Evolutionary conservation across 2,797 vertebrate genomes (phyloP), one percentile per base, ranked within the genome.

Genomic region (Triplophysa bombifrons): DNA sequence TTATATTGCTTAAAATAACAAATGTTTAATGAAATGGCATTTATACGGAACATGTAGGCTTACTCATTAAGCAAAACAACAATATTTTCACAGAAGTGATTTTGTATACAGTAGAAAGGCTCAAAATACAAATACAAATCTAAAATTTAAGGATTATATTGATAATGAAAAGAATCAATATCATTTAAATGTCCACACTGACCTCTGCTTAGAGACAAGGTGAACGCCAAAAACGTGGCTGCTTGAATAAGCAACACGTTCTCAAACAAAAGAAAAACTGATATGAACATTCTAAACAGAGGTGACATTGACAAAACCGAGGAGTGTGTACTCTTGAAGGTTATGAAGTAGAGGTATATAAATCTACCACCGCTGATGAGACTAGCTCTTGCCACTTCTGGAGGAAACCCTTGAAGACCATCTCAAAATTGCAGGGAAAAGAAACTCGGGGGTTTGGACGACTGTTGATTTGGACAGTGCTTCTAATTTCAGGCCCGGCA

Each of bases 401-500:
- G 12, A 14, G 34, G 53, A 82, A 77, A 85, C 87, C 44, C 14
- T 11, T 78, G 66, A 66, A 81, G 22, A 63, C 30, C 41, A 44
- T 74, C 82, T 83, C 90, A 93, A 89, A 20, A 92, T 92, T 91
- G 82, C 88, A 6, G 89, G 78, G 41, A 17, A 12, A 51, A 91
- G 88, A 65, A 88, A 61, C 8, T 78, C 84, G 55, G 90, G 88
- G 66, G 83, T 90, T 86, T 93, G 92, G 92, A 91, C 91, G 83
- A 90, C 88, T 78, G 91, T 93, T 76, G 91, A 93, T 82, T 86
- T 93, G 76, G 87, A 86, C 87, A 83, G 80, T 53, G 85, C 85
- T 79, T 72, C 85, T 56, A 81, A 71, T 19, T 46, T 84, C 63
- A 84, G 65, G 74, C 30, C 84, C 30, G 84, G 84, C 88, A 81